Conservation (phyloP, 1,140 invertebrate genomes). For the Heliconius congener region DNA sequence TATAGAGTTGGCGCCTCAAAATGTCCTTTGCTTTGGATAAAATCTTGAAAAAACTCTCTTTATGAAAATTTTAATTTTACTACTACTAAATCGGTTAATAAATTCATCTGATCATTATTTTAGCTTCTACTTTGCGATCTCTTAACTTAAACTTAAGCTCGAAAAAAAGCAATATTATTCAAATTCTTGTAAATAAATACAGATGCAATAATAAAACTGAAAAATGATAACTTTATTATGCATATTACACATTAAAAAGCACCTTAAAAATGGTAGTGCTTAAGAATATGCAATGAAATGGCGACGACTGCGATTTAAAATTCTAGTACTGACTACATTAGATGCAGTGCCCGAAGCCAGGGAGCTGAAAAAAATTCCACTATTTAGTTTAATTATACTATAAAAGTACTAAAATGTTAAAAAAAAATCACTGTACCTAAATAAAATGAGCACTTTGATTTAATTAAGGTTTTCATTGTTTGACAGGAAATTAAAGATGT, state of each 20-base stretch:
- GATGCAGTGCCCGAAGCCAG: constrained; percentile 1
- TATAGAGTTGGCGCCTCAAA: neutral
- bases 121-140: neutral
- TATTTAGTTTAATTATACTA: neutral
- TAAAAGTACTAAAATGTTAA: neutral
- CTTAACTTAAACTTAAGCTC: no score
- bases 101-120: neutral
- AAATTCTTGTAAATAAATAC: neutral
- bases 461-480: no score
- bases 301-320: constrained; percentile 41
- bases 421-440: no score
- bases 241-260: constrained; percentile 29
- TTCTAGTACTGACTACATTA: constrained; percentile 44
- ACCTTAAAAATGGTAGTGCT: constrained; percentile 39
- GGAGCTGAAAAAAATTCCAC: neutral
- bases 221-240: neutral
- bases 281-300: constrained; percentile 46
- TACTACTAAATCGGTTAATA: neutral
- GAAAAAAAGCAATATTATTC: constrained; percentile 3
- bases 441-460: no score
- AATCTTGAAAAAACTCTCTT: no score
- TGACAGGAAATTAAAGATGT: no score
- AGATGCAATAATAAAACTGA: neutral
- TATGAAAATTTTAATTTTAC: neutral
- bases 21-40: no score